Conservation (phyloP, 2,797 vertebrate species). For the Schizopygopsis pylzovi region DNA sequence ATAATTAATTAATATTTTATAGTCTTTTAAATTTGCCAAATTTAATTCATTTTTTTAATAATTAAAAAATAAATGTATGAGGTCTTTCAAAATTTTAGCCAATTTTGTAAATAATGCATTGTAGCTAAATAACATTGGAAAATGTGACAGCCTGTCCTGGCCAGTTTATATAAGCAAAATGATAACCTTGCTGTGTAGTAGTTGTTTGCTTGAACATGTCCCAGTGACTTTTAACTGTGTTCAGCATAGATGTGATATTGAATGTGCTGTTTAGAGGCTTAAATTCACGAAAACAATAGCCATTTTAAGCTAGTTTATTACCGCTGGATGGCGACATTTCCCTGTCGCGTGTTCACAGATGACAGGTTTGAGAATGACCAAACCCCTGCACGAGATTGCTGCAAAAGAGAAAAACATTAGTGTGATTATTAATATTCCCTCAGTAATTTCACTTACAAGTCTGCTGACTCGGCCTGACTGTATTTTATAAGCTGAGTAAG, state of each 20-base stretch:
- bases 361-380: neutral
- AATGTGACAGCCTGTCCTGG: neutral
- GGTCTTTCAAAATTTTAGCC: neutral
- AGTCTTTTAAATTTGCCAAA: too few species aligned
- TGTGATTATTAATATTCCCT: slow-evolving; percentile 13
- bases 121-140: neutral
- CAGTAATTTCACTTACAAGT: slow-evolving; percentile 14
- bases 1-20: too few species aligned
- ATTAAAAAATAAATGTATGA: neutral
- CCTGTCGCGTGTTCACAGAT: neutral
- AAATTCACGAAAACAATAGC: neutral
- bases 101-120: neutral
- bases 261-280: neutral
- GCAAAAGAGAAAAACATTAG: neutral
- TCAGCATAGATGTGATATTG: neutral
- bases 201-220: neutral
- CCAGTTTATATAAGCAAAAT: neutral
- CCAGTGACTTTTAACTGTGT: neutral
- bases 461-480: neutral
- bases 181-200: neutral
- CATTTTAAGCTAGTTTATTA: neutral
- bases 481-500: neutral
- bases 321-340: slow-evolving; percentile 40
- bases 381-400: neutral
- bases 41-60: too few species aligned